These are phyloP conservation scores for Zaprionus nigranus DNA, from an alignment of 1,140 invertebrate species.

Conservation along the genomic window DNA sequence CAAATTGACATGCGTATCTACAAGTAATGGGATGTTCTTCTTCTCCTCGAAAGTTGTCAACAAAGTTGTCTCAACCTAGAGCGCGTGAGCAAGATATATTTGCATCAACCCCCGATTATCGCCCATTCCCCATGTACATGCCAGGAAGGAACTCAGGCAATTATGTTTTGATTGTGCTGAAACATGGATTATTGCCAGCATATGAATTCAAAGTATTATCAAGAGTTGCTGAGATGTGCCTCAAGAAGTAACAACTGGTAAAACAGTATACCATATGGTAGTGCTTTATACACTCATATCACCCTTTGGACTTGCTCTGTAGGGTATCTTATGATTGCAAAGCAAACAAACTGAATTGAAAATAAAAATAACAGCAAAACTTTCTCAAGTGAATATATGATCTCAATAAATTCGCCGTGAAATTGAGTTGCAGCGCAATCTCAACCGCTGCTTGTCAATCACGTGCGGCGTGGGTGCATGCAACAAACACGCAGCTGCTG, in stretches of 20 bases:
- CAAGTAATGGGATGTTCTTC: not conserved
- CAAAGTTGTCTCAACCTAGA: not conserved
- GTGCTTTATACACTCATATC: too few species aligned
- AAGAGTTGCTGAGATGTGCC: not conserved
- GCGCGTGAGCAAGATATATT: not conserved
- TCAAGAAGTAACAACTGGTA: not conserved
- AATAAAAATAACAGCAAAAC: not conserved
- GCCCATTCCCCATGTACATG: not conserved
- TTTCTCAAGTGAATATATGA: not conserved
- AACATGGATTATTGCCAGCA: not conserved
- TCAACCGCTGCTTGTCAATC: not conserved
- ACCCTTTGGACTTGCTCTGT: not conserved
- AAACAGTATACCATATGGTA: too few species aligned
- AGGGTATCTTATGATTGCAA: not conserved
- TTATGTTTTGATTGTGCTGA: not conserved
- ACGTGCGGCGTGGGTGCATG: not conserved
- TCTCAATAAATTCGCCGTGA: not conserved
- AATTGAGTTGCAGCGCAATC: not conserved
- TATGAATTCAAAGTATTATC: too few species aligned
- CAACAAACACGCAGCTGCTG: not conserved
- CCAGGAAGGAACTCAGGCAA: not conserved
- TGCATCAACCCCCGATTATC: not conserved
- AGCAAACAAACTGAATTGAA: not conserved
- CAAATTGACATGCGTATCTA: constrained; percentile 7
- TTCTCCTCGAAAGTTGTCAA: not conserved